Base-by-base conservation (phyloP, 1,140 invertebrate genomes). In the Gryon sp. region DNA sequence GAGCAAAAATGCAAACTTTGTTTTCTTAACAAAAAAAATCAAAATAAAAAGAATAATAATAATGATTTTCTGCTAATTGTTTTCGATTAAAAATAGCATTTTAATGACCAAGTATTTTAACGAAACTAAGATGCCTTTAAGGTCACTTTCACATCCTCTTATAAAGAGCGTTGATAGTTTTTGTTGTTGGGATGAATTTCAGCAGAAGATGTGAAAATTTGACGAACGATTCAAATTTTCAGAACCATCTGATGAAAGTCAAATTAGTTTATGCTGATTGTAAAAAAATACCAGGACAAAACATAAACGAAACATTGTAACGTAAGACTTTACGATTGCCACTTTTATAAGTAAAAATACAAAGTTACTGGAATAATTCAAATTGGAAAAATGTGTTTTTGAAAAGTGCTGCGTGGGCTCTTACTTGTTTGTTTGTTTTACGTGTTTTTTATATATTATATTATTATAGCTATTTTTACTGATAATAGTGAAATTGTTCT, bases 391-490 rank as follows among this genome's bases (percentile, higher is more conserved):
- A 28, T 7, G 41, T 14, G 38, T 26, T 9, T 43, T 43, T 19
- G 9, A 4, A 41, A 14, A 28, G 46, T 50, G 30, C 24, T 19
- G 9, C 4, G 15, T 28, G 11, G 16, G 24, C 24, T 30, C 24
- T 69, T 50, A 18, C 11, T 69, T 41, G 53, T 69, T 62, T 45
- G 22, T 46, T 59, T 40, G 38, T 66, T 57, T 68, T 30, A 43
- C 38, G 3, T 28, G 34, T 41, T 48, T 22, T 48, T 28, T 55
- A 14, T 28, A 36, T 68, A 3, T 46, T 63, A 50, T 52, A 43
- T 43, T 32, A 40, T 20, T 59, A 15, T 60, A 46, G 36, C 9
- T 57, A 30, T 20, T 26, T 57, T 40, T 48, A 41, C 32, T 32
- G 36, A 22, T 43, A 34, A 45, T 65, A 65, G 46, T 52, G 41